Evolutionary conservation across 2,888 invertebrate genomes (phyloP).

Genomic region (Cerastis rubricosa): DNA sequence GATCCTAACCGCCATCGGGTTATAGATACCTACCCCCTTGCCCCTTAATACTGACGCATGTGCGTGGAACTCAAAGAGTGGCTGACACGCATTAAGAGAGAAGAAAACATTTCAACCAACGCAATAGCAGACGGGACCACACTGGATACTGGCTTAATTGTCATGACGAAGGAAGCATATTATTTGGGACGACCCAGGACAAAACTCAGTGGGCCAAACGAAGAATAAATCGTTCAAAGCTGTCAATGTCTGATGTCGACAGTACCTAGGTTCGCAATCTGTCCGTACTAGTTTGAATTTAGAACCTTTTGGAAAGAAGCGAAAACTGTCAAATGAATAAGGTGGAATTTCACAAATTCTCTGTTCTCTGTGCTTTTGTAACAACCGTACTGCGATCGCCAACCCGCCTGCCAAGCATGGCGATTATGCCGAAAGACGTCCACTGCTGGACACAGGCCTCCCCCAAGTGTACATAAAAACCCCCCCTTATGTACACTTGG

Average conservation of each 20-base stretch:
- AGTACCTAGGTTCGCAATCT: not conserved
- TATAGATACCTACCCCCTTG: conserved; percentile 87
- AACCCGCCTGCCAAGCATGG: too few species aligned
- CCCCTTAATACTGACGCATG: conserved; percentile 83
- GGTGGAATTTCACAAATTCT: not conserved
- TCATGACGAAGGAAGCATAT: not conserved
- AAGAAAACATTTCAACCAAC: not conserved
- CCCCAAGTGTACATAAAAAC: too few species aligned
- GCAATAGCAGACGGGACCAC: not conserved
- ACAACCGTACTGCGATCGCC: too few species aligned
- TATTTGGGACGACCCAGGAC: too few species aligned
- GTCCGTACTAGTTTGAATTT: not conserved
- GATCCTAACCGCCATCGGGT: conserved; percentile 89
- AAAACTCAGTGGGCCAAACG: too few species aligned
- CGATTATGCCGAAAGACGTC: too few species aligned
- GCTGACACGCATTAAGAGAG: conserved; percentile 27
- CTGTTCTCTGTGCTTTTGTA: too few species aligned
- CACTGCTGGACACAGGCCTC: too few species aligned
- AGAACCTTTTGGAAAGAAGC: not conserved
- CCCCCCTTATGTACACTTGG: too few species aligned
- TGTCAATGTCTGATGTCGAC: not conserved
- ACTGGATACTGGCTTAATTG: not conserved
- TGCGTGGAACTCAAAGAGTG: conserved; percentile 50
- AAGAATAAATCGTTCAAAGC: too few species aligned
- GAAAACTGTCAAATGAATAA: not conserved